Conservation (phyloP, 1,140 invertebrate species). For the Zaprionus taronus region DNA sequence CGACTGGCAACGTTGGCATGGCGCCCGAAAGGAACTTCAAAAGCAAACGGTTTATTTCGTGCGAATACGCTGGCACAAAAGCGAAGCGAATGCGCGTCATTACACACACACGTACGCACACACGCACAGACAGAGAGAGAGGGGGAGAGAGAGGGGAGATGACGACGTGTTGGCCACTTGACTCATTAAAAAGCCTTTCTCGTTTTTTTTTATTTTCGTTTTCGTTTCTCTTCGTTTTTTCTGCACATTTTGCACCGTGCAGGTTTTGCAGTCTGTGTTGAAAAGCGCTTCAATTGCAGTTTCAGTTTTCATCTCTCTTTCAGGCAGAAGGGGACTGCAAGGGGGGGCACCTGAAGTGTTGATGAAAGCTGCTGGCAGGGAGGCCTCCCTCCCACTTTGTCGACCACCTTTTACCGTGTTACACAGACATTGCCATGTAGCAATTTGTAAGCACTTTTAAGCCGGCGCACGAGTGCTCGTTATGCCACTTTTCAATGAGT, state of each 20-base stretch:
- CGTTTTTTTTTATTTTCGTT: constrained; percentile 34
- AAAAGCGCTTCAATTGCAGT: constrained; percentile 78
- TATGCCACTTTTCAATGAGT: constrained; percentile 78
- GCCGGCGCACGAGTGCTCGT: constrained; percentile 75
- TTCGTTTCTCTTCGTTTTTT: constrained; percentile 9
- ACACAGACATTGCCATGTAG: constrained; percentile 67
- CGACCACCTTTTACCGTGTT: constrained; percentile 19
- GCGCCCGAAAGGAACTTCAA: constrained; percentile 52
- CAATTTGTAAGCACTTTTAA: constrained; percentile 82
- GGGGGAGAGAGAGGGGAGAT: constrained; percentile 4
- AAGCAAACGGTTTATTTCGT: constrained; percentile 77
- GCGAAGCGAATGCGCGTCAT: constrained; percentile 70
- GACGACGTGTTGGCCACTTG: constrained; percentile 76
- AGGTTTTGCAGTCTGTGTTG: constrained; percentile 32
- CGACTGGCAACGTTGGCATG: constrained; percentile 56
- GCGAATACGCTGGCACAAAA: constrained; percentile 70
- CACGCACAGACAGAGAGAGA: constrained; percentile 21
- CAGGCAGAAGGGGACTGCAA: not conserved
- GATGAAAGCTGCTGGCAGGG: constrained; percentile 54
- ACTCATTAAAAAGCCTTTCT: constrained; percentile 71
- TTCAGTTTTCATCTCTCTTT: constrained; percentile 76
- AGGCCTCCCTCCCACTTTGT: not conserved
- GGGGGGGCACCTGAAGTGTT: constrained; percentile 55
- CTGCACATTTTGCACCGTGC: constrained; percentile 30
- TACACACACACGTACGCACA: constrained; percentile 56